Evolutionary conservation across 2,113 vertebrate genomes (phyloP), one percentile per base, ranked within the genome.

Genomic region (Larimichthys polyactis): DNA sequence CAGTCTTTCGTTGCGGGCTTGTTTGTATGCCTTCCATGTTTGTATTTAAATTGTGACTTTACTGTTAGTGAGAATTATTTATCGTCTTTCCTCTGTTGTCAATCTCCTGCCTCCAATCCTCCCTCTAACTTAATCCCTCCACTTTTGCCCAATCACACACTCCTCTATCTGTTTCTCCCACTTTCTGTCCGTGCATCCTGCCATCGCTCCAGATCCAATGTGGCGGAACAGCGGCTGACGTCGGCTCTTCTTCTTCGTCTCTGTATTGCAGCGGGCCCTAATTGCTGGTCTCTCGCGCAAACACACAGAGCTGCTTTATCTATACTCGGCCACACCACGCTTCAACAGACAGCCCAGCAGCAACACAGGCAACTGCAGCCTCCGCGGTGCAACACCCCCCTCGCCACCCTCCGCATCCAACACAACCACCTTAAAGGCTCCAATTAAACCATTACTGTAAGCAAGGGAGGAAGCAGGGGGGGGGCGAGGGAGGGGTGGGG

Each of bases 401-500:
- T 43, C 76, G 48, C 79, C 83, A 69, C 44, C 78, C 74, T 57
- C 86, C 71, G 67, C 81, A 79, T 87, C 84, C 83, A 71, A 69
- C 72, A 79, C 79, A 71, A 68, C 65, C 78, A 86, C 75, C 82
- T 89, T 81, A 84, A 86, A 88, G 75, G 65, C 81, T 81, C 86
- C 90, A 92, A 92, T 93, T 93, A 92, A 92, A 93, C 80, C 87
- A 86, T 92, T 81, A 88, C 81, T 89, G 68, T 82, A 68, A 84
- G 84, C 58, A 77, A 79, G 52, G 69, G 69, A 78, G 79, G 83
- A 74, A 81, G 71, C 64, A 29, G 65, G 67, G 75, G 67, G 75
- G 57, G 12, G 16, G 64, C 22, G 32, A 3, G 12, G 32, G 5
- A n/a, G 11, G 67, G 69, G 2, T 52, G 12, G 49, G 29, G 73